Percentiles rank a stretch among this genome's conserved stretches.
Evolutionary conservation across 2,113 vertebrate species (phyloP).

Genomic region (Mustela lutreola): DNA sequence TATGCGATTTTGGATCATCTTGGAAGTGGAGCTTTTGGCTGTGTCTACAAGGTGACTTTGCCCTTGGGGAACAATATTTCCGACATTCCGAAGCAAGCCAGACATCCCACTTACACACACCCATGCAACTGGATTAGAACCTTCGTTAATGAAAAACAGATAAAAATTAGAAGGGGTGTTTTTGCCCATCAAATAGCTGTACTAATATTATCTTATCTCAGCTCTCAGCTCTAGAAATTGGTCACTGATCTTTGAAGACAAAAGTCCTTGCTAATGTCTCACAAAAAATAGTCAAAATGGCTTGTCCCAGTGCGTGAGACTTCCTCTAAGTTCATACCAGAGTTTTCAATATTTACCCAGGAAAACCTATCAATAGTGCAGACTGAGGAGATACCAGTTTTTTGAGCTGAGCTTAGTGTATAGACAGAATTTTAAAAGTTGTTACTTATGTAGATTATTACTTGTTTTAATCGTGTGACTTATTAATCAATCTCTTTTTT

Average conservation of each 20-base stretch:
- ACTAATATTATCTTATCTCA: neutral
- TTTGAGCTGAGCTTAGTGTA: neutral
- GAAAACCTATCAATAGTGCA: neutral
- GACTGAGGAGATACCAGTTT: neutral
- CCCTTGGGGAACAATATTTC: neutral
- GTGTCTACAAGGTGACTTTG: conserved; percentile 92
- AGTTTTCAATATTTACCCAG: neutral
- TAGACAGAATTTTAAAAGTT: neutral
- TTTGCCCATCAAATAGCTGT: neutral
- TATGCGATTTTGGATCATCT: conserved; percentile 94
- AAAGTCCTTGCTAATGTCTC: neutral
- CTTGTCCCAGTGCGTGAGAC: neutral
- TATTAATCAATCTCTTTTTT: conserved; percentile 3
- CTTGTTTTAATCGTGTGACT: neutral
- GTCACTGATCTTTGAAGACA: neutral
- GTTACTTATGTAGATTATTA: neutral
- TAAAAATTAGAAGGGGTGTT: neutral
- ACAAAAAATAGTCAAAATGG: neutral
- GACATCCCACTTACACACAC: neutral
- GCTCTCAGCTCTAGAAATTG: neutral
- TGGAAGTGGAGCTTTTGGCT: conserved; percentile 95
- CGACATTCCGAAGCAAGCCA: neutral
- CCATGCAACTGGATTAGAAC: neutral
- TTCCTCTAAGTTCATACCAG: neutral
- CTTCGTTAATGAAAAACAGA: neutral